Evolutionary conservation across 2,888 invertebrate genomes (phyloP).

Genomic region (Hirtodrosophila trivittata): DNA sequence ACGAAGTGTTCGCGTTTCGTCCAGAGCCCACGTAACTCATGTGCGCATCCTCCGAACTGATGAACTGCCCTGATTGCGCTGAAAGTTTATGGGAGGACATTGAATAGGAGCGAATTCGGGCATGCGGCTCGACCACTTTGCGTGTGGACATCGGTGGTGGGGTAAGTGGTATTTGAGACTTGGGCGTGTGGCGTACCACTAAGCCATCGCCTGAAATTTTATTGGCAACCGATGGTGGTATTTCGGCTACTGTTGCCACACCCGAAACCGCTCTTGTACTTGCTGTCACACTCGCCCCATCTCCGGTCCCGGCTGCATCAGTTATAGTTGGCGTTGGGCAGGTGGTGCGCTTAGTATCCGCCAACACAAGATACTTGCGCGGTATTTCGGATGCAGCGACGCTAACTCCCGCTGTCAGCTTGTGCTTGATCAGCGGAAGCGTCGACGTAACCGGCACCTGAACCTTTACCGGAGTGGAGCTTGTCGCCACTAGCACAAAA

Average conservation of each 20-base stretch:
- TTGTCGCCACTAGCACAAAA: slow-evolving; percentile 26
- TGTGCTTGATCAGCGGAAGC: slow-evolving; percentile 41
- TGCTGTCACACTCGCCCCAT: not conserved
- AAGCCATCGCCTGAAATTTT: slow-evolving; percentile 36
- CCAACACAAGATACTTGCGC: slow-evolving; percentile 41
- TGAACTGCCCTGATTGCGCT: slow-evolving; percentile 57
- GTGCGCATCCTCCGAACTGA: slow-evolving; percentile 37
- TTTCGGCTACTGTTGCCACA: not conserved
- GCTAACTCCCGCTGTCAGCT: slow-evolving; percentile 14
- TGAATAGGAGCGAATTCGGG: slow-evolving; percentile 83
- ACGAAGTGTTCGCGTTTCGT: not conserved
- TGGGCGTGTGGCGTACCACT: slow-evolving; percentile 46
- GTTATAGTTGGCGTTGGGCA: slow-evolving; percentile 14
- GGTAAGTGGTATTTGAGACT: slow-evolving; percentile 79
- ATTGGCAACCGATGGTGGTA: not conserved
- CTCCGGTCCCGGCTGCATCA: not conserved
- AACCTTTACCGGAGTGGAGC: slow-evolving; percentile 9
- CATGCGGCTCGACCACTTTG: slow-evolving; percentile 77
- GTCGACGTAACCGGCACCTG: slow-evolving; percentile 20
- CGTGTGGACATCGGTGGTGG: slow-evolving; percentile 82
- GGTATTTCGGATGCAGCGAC: slow-evolving; percentile 33
- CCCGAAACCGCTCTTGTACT: not conserved
- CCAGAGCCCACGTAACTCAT: slow-evolving; percentile 29
- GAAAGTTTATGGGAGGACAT: slow-evolving; percentile 83
- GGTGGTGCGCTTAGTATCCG: slow-evolving; percentile 44